phyloP scores from a whole-genome alignment of 35 echinoderm and acorn worm species.

The Holothuria glaberrima region DNA sequence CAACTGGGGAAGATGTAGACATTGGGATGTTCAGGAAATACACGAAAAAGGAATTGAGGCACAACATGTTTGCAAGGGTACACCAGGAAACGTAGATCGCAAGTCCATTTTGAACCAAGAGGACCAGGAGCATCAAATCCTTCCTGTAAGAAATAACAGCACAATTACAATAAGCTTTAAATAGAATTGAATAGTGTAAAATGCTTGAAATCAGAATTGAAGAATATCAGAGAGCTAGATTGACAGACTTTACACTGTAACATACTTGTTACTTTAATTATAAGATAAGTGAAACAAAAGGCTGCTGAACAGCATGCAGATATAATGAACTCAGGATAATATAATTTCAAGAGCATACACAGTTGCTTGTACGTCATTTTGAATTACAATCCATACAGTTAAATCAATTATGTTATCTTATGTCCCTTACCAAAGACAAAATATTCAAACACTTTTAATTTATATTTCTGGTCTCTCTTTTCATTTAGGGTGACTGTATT shows the following conservation, averaged over 20 bases:
- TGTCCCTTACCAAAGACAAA: no score
- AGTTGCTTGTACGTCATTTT: no score
- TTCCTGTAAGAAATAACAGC: conserved; percentile 45
- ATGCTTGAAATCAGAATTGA: not conserved
- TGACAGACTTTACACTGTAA: not conserved
- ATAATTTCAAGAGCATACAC: no score
- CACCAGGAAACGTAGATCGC: conserved; percentile 84
- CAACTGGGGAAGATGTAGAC: conserved; percentile 52
- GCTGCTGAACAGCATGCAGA: no score
- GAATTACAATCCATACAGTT: no score
- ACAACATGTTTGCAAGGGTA: conserved; percentile 76
- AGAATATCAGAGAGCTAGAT: not conserved
- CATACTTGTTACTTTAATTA: no score
- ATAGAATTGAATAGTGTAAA: not conserved
- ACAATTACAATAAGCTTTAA: not conserved
- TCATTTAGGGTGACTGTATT: no score
- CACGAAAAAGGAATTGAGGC: conserved; percentile 59
- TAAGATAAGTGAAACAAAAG: no score
- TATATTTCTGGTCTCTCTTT: no score
- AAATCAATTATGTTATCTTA: no score
- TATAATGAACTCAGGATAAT: no score
- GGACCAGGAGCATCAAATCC: conserved; percentile 59
- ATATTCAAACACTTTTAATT: no score
- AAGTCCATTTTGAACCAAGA: conserved; percentile 88
- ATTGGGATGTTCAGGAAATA: conserved; percentile 54